Evolutionary conservation across 2,888 invertebrate genomes (phyloP), one percentile per base, ranked within the genome.

Genomic region (Chorisops tibialis): DNA sequence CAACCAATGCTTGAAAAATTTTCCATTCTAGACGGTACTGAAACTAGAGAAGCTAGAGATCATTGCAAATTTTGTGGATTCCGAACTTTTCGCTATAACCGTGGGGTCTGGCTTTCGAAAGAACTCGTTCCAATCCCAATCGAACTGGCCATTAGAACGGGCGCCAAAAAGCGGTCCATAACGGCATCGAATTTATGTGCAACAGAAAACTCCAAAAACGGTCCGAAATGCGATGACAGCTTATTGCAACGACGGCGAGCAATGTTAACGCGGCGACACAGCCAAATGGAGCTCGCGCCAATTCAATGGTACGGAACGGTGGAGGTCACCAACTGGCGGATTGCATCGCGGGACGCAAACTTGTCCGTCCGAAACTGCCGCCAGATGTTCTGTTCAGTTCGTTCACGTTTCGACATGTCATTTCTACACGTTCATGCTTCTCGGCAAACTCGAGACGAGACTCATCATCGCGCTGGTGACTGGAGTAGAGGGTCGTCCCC

Each of bases 341-440:
- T n/a, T 19, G 39, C 39, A n/a, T 50, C 9, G 21, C 39, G 12
- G 22, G 30, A 11, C 12, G 7, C 11, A 2, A 11, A 7, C 49
- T n/a, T 12, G 11, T n/a, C 16, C 22, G 22, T 16, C n/a, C 19
- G 56, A 30, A n/a, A 3, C 30, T 18, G 45, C 18, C 16, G 43
- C 43, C 56, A 56, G 56, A 54, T 54, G 39, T 54, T 39, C 39
- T 37, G 6, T 6, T 41, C 11, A 41, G 9, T 41, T 3, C 18
- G 45, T 45, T 43, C 56, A 56, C 30, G 56, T 43, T 43, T 45
- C 30, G 56, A 56, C 56, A 56, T 45, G 56, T 56, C 56, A 56
- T 19, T 6, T 14, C 56, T 12, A 35, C 43, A 35, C 56, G 16
- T 24, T 18, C 56, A 56, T 14, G 54, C 4, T 14, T 56, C 18